Percentiles rank a stretch among this genome's conserved stretches.
Evolutionary conservation across 2,113 vertebrate genomes (phyloP).

Genomic region (Psilopsiagon aurifrons): DNA sequence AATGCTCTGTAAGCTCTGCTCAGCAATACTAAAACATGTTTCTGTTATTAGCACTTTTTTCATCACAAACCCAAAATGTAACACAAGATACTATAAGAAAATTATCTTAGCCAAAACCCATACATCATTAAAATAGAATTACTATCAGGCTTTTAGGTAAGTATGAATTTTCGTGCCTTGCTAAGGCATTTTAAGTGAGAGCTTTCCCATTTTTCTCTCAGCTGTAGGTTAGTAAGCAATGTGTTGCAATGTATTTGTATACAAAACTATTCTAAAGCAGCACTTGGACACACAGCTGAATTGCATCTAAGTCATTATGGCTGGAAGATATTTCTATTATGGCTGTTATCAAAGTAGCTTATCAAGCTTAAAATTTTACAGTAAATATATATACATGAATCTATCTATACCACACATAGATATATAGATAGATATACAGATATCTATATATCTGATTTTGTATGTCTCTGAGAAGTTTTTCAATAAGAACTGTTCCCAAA

Average conservation of each 20-base stretch:
- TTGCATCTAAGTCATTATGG: background rate
- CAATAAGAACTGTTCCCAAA: background rate
- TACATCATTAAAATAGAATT: background rate
- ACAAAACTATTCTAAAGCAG: background rate
- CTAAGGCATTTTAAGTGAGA: background rate
- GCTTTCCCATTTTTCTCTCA: background rate
- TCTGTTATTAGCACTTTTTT: accelerated
- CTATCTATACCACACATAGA: background rate
- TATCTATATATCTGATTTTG: background rate
- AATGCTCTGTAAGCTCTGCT: background rate
- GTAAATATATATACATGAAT: background rate
- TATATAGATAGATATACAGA: background rate
- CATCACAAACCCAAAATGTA: background rate
- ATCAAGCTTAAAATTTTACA: background rate
- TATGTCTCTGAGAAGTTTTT: background rate
- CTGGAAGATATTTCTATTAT: background rate
- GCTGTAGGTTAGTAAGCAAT: background rate
- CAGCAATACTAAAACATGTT: background rate
- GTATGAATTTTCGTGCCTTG: background rate
- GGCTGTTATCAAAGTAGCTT: background rate
- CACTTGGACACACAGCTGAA: background rate
- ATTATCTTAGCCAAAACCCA: background rate
- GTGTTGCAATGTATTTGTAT: background rate
- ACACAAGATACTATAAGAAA: background rate
- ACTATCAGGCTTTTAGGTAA: background rate